Evolutionary conservation across 1,140 invertebrate species (phyloP).

Genomic region (Scaptomyza montana): DNA sequence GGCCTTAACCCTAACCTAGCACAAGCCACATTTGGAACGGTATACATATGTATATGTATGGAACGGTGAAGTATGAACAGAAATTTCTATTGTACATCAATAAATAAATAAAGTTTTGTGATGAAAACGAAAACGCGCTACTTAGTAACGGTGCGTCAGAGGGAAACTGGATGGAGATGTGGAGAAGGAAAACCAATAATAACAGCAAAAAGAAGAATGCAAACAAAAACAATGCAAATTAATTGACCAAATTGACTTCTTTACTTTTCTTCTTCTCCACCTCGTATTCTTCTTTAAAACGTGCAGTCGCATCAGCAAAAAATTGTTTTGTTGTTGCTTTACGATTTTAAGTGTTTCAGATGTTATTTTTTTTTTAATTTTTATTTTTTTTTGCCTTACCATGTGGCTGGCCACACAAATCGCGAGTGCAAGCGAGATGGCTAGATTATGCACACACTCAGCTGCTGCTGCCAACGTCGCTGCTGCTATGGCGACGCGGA

Average conservation of each 20-base stretch:
- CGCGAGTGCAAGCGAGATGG: conserved; percentile 39
- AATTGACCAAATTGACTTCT: conserved; percentile 19
- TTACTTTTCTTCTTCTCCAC: background rate
- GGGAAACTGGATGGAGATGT: background rate
- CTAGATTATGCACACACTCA: conserved; percentile 43
- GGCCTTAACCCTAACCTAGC: conserved; percentile 78
- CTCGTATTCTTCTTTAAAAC: background rate
- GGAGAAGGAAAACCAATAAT: no score
- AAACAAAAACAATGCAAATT: conserved; percentile 31
- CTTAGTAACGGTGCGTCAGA: no score
- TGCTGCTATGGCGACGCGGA: background rate
- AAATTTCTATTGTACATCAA: background rate
- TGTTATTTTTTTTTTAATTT: conserved; percentile 10
- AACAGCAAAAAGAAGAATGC: background rate
- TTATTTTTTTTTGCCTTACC: conserved; percentile 31
- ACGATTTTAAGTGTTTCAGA: background rate
- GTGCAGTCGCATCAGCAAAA: conserved; percentile 9
- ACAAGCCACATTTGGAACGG: conserved; percentile 40
- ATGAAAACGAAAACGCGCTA: conserved; percentile 11
- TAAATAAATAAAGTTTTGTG: conserved; percentile 4
- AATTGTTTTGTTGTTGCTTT: conserved; percentile 50
- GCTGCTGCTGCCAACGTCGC: conserved; percentile 35
- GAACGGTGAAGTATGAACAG: background rate
- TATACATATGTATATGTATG: background rate
- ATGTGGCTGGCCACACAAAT: conserved; percentile 42